phyloP scores from a whole-genome alignment of 2,113 vertebrate genomes.

The Haemorhous mexicanus region DNA sequence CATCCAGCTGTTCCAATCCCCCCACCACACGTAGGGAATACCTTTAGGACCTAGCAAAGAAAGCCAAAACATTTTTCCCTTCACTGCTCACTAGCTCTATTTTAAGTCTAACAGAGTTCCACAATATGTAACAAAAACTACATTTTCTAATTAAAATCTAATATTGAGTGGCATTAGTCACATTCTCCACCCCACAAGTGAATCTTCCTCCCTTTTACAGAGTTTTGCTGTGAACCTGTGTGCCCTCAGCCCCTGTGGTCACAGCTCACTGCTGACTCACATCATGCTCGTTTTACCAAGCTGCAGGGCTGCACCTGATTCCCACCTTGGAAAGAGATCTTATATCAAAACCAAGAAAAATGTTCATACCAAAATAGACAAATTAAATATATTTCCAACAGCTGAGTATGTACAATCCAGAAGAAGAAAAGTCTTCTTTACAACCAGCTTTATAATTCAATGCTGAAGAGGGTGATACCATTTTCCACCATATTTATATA shows the following conservation, averaged over 20 bases:
- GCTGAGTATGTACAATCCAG: background rate
- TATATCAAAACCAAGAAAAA: background rate
- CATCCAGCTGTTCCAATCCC: background rate
- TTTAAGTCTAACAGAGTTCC: background rate
- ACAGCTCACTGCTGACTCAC: background rate
- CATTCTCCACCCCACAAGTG: background rate
- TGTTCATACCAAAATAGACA: background rate
- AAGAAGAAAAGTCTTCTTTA: background rate
- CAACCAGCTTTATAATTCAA: background rate
- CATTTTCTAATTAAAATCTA: background rate
- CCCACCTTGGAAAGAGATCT: background rate
- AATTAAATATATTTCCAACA: background rate
- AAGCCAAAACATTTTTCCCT: background rate
- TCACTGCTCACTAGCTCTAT: background rate
- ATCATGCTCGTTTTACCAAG: background rate
- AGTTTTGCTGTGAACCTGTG: background rate
- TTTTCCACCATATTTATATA: background rate
- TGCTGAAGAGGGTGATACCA: background rate
- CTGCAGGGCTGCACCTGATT: background rate
- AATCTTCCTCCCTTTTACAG: background rate
- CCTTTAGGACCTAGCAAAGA: background rate
- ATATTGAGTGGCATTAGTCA: background rate
- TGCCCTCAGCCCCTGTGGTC: background rate
- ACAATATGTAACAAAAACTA: background rate
- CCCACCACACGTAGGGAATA: background rate